These are phyloP conservation scores for Madoqua kirkii DNA, from an alignment of 2,113 vertebrate species.

Conservation along the genomic window DNA sequence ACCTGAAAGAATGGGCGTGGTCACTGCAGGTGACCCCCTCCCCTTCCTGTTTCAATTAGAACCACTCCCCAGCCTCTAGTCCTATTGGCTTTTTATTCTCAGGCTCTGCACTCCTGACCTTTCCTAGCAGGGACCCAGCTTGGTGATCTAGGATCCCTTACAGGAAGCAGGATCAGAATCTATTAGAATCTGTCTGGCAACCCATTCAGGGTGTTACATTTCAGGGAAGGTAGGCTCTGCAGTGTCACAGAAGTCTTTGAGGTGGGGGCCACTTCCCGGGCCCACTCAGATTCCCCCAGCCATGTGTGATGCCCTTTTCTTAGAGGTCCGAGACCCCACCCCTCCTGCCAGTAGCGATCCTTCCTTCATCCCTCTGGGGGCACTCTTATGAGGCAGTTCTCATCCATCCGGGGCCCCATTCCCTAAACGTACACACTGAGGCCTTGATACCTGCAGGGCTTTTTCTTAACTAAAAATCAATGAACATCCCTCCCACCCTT, in stretches of 20 bases:
- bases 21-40: neutral
- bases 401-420: too few species aligned
- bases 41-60: neutral
- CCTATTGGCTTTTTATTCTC: neutral
- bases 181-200: neutral
- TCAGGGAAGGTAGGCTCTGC: neutral
- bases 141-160: neutral
- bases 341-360: neutral
- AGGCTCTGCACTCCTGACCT: neutral
- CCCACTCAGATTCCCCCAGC: neutral
- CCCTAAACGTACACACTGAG: accelerated
- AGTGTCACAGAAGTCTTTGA: neutral
- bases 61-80: neutral
- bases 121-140: neutral
- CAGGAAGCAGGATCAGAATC: neutral
- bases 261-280: neutral
- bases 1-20: neutral
- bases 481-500: neutral
- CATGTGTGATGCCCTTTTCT: neutral
- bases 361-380: neutral
- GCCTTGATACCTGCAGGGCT: neutral
- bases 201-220: neutral
- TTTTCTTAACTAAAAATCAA: neutral
- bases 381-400: neutral
- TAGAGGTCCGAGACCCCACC: neutral